Evolutionary conservation across 2,797 vertebrate genomes (phyloP).

Genomic region (Ceyx erithaca): DNA sequence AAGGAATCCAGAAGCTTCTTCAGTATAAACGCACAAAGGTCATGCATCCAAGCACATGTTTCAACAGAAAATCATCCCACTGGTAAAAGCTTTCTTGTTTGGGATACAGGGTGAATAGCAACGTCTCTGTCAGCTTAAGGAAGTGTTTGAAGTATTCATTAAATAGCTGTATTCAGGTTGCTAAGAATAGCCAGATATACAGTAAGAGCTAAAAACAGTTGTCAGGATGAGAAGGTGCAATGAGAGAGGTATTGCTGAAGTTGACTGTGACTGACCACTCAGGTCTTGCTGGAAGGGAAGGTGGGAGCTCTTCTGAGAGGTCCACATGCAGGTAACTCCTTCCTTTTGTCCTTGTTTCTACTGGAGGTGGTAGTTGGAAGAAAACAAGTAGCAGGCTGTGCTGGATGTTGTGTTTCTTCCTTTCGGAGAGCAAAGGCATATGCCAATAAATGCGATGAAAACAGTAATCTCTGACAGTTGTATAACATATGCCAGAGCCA

Average conservation of each 20-base stretch:
- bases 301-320: neutral
- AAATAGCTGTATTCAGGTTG: neutral
- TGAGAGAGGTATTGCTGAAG: neutral
- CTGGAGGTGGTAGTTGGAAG: neutral
- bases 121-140: neutral
- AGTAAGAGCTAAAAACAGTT: neutral
- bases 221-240: neutral
- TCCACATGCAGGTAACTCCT: neutral
- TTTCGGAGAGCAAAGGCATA: neutral
- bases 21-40: conserved; percentile 45
- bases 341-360: neutral
- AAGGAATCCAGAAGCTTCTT: conserved; percentile 33
- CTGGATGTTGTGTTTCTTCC: neutral
- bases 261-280: neutral
- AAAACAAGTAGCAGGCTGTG: neutral
- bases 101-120: neutral
- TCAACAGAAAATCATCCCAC: conserved; percentile 23
- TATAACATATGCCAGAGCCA: neutral
- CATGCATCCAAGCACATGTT: conserved; percentile 13
- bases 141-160: neutral
- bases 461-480: neutral
- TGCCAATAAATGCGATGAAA: conserved; percentile 4
- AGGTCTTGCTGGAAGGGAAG: neutral
- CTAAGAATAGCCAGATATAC: neutral
- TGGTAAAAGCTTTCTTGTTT: conserved; percentile 37